Conservation (phyloP, 2,113 vertebrate genomes). For the Hypanus sabinus region DNA sequence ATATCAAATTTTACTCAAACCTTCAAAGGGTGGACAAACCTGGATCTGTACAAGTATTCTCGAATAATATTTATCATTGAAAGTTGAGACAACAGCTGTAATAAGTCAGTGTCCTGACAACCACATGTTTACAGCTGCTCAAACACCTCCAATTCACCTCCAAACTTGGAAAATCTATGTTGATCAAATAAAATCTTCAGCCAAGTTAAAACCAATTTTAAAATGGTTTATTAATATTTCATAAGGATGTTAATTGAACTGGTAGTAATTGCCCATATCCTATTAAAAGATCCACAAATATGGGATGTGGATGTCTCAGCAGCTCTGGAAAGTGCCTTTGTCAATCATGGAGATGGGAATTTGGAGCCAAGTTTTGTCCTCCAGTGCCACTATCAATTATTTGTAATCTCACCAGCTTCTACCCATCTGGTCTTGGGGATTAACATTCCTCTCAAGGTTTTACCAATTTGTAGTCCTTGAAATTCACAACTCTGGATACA, state of each 20-base stretch:
- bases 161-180: background rate
- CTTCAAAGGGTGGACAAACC: background rate
- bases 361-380: background rate
- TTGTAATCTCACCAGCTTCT: background rate
- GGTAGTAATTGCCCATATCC: background rate
- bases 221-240: background rate
- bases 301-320: too few species aligned
- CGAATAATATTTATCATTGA: background rate
- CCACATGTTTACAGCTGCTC: background rate
- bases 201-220: background rate
- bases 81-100: background rate
- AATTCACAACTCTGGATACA: background rate
- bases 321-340: background rate
- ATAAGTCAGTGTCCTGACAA: background rate
- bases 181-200: background rate
- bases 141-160: background rate
- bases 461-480: background rate
- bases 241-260: background rate
- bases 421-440: background rate
- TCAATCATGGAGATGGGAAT: background rate
- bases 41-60: background rate
- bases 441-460: background rate
- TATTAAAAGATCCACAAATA: background rate
- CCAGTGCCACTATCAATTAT: background rate
- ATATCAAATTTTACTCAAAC: background rate